A percentile compares a stretch with the other conserved stretches of the same genome.
Evolutionary conservation across 2,797 vertebrate genomes (phyloP).

Genomic region (Gymnothorax javanicus): DNA sequence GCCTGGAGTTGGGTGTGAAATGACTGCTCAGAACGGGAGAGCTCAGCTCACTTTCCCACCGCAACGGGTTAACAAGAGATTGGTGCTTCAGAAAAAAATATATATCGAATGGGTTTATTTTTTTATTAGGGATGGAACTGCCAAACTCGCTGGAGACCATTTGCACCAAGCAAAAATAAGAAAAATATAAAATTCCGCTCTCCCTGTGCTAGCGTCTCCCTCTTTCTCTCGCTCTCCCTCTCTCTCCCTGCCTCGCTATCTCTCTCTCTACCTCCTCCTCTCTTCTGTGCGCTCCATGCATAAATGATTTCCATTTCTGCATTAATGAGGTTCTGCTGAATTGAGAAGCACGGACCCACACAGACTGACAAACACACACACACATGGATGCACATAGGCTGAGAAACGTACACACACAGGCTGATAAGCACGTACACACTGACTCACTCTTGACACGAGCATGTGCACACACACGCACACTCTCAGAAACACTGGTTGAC

Average conservation of each 20-base stretch:
- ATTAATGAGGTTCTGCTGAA: slow-evolving; percentile 87
- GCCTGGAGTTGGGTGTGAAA: not conserved
- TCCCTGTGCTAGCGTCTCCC: slow-evolving; percentile 44
- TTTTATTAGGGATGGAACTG: slow-evolving; percentile 26
- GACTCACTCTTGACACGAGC: not conserved
- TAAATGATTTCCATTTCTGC: slow-evolving; percentile 83
- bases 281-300: slow-evolving; percentile 71
- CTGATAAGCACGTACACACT: slow-evolving; percentile 22
- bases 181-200: slow-evolving; percentile 32
- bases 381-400: slow-evolving; percentile 44
- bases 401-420: slow-evolving; percentile 21
- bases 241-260: slow-evolving; percentile 68
- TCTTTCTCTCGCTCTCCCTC: slow-evolving; percentile 68
- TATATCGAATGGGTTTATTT: slow-evolving; percentile 7
- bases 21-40: no score
- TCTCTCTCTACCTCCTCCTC: slow-evolving; percentile 68
- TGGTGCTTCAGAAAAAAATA: not conserved
- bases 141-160: slow-evolving; percentile 28
- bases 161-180: slow-evolving; percentile 38
- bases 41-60: not conserved
- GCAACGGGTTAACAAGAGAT: slow-evolving; percentile 13
- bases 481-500: no score
- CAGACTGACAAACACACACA: slow-evolving; percentile 36
- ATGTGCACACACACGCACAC: no score
- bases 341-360: slow-evolving; percentile 66